These are phyloP conservation scores for Hippoglossus stenolepis DNA, from an alignment of 2,113 vertebrate genomes.

Conservation along the genomic window DNA sequence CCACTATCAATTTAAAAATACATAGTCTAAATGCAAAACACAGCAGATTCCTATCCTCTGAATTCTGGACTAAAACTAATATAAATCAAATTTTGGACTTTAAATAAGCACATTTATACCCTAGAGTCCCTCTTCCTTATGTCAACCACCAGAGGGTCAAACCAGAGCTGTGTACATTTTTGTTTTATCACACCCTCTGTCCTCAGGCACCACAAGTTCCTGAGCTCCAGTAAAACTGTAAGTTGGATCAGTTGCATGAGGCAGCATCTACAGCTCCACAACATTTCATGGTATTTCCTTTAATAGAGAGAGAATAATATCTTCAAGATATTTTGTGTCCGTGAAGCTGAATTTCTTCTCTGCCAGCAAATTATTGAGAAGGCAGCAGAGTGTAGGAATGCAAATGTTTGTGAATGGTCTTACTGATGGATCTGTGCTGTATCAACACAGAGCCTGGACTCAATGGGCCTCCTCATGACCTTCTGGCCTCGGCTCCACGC, in stretches of 20 bases:
- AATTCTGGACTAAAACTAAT: background rate
- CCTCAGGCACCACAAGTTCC: conserved; percentile 12
- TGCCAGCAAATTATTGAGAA: conserved; percentile 42
- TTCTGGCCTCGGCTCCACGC: conserved; percentile 55
- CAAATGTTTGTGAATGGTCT: conserved; percentile 58
- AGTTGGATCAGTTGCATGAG: background rate
- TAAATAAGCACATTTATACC: background rate
- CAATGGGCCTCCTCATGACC: conserved; percentile 71
- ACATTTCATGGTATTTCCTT: background rate
- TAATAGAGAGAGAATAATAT: conserved; percentile 23
- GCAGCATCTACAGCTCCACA: background rate
- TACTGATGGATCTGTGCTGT: conserved; percentile 73
- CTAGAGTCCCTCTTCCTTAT: background rate
- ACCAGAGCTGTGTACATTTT: conserved; percentile 8
- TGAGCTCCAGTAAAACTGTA: background rate
- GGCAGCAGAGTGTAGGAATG: conserved; percentile 58
- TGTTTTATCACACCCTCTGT: conserved; percentile 15
- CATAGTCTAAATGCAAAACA: background rate
- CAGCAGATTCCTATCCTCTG: background rate
- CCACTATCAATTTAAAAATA: too few relatives aligned
- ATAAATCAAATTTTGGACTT: background rate
- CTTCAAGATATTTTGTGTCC: conserved; percentile 20
- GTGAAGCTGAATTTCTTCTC: conserved; percentile 30
- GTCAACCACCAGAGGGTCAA: conserved; percentile 7
- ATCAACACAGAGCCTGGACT: conserved; percentile 61